Conservation (phyloP, 1,140 invertebrate species). For the Drosophila orosa region DNA sequence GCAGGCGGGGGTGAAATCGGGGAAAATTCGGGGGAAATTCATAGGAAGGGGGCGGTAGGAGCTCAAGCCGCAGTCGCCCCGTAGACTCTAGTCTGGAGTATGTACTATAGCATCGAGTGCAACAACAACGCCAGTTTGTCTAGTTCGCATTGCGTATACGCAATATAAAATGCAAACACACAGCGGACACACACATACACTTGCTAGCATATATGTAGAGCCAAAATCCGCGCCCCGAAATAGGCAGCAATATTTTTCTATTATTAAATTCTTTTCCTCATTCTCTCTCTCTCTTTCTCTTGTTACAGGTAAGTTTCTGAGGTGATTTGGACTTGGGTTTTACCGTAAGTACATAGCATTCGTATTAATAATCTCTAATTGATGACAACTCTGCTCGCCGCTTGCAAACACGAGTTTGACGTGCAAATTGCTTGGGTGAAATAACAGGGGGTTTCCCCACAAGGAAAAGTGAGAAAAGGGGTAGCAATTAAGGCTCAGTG, state of each 20-base stretch:
- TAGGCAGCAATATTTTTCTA: constrained; percentile 64
- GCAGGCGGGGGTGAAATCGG: not conserved
- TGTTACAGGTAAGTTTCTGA: constrained; percentile 50
- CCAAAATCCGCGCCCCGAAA: constrained; percentile 48
- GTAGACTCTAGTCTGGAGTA: constrained; percentile 46
- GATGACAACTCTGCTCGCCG: constrained; percentile 44
- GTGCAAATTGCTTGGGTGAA: constrained; percentile 66
- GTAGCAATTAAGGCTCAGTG: constrained; percentile 60
- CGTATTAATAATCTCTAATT: constrained; percentile 64
- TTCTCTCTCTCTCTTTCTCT: constrained; percentile 20
- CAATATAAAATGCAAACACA: constrained; percentile 27
- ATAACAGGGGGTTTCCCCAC: constrained; percentile 38
- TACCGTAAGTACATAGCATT: constrained; percentile 24
- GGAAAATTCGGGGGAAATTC: not conserved
- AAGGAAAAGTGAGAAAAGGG: constrained; percentile 40
- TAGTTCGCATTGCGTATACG: constrained; percentile 64
- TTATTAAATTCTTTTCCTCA: constrained; percentile 28
- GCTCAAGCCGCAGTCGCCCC: constrained; percentile 52
- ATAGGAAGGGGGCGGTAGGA: not conserved
- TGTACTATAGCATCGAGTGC: constrained; percentile 8
- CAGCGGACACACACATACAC: constrained; percentile 7
- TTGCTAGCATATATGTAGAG: not conserved
- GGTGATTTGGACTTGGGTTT: not conserved
- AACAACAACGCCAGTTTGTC: constrained; percentile 32
- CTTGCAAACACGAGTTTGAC: constrained; percentile 51